Conservation (phyloP, 2,797 vertebrate species). For the Delichon dasypus region DNA sequence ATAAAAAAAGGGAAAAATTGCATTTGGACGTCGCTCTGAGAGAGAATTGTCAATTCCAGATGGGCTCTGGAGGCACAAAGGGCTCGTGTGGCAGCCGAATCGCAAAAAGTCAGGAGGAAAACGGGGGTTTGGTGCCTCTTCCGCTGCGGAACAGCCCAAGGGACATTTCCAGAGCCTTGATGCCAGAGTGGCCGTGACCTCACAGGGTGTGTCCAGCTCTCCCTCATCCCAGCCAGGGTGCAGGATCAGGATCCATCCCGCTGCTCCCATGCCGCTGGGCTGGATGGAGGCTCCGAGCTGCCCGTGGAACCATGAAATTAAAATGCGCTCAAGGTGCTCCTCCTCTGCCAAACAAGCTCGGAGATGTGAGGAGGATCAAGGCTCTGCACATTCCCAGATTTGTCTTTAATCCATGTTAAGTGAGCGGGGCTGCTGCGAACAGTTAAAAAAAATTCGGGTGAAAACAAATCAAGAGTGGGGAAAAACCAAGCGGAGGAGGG, state of each 20-base stretch:
- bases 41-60: background rate
- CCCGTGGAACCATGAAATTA: fast-evolving
- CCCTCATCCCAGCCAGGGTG: background rate
- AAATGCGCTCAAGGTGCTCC: background rate
- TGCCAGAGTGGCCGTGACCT: background rate
- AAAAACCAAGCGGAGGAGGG: background rate
- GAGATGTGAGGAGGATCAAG: background rate
- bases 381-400: background rate
- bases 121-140: background rate
- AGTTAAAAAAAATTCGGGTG: fast-evolving
- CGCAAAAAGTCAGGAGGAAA: background rate
- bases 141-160: background rate
- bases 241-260: background rate
- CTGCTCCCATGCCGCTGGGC: fast-evolving
- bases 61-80: background rate
- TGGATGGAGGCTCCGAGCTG: fast-evolving
- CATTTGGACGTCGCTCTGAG: background rate
- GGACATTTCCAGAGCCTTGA: background rate
- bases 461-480: background rate
- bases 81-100: background rate
- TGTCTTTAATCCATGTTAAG: fast-evolving
- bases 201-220: fast-evolving
- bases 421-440: background rate
- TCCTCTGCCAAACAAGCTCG: background rate
- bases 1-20: background rate